Percentiles rank a stretch among this genome's conserved stretches.
Conservation (phyloP, 2,113 vertebrate species). For the Catharus fuscescens region DNA sequence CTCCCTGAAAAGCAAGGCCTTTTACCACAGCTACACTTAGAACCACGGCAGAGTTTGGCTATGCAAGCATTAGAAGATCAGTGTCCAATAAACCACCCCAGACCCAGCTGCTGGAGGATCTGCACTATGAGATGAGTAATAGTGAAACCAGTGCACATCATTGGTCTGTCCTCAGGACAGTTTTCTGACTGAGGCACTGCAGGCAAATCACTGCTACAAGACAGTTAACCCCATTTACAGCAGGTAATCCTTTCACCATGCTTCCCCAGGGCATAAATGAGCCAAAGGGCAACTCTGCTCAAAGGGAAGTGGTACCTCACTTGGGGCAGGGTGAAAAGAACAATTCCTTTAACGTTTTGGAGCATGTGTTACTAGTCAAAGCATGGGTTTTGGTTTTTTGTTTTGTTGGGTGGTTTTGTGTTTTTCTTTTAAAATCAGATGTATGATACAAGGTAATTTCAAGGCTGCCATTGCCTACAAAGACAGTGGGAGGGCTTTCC, state of each 20-base stretch:
- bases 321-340: neutral
- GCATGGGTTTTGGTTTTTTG: fast-evolving
- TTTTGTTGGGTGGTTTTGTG: neutral
- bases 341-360: neutral
- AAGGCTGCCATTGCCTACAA: neutral
- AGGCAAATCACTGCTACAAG: neutral
- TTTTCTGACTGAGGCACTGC: neutral
- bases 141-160: fast-evolving
- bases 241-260: neutral
- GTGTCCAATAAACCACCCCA: neutral
- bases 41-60: neutral
- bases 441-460: fast-evolving
- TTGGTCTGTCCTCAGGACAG: neutral
- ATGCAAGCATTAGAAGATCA: neutral
- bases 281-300: neutral
- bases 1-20: neutral
- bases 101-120: neutral
- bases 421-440: neutral
- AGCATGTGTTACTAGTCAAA: neutral
- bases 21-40: neutral
- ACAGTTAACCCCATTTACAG: neutral
- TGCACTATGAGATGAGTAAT: neutral
- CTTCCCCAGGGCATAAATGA: neutral
- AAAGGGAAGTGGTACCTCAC: neutral
- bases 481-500: neutral